Percentiles rank a stretch among this genome's conserved stretches.
These are phyloP conservation scores for Nasonovia ribisnigri DNA, from an alignment of 2,888 invertebrate species.

Conservation along the genomic window DNA sequence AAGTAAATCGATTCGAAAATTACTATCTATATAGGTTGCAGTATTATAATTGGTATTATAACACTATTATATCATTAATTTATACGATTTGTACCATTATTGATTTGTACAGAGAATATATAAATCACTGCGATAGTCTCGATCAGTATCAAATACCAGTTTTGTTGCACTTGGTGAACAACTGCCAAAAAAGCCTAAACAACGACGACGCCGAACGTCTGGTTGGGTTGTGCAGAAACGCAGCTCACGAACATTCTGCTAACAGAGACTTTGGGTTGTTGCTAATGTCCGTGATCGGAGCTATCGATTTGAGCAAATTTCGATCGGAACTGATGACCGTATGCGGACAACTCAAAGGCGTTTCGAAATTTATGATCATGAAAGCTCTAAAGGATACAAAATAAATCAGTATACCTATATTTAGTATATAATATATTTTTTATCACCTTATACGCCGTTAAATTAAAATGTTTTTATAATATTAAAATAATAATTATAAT, in stretches of 20 bases:
- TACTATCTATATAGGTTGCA: too few relatives aligned
- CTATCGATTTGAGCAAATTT: slow-evolving; percentile 30
- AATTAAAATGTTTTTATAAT: background rate
- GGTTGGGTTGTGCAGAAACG: slow-evolving; percentile 32
- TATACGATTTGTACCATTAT: background rate
- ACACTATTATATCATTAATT: too few relatives aligned
- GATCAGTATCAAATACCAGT: slow-evolving; percentile 19
- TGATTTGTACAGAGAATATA: slow-evolving; percentile 37
- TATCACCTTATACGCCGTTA: background rate
- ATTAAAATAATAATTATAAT: background rate
- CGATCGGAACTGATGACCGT: slow-evolving; percentile 4
- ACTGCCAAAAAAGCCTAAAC: slow-evolving; percentile 8
- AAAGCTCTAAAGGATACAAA: slow-evolving; percentile 55
- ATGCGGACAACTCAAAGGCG: slow-evolving; percentile 42
- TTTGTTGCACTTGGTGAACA: slow-evolving; percentile 47
- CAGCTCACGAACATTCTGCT: background rate
- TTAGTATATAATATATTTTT: too few relatives aligned
- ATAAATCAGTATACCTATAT: slow-evolving; percentile 8
- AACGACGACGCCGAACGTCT: slow-evolving; percentile 3
- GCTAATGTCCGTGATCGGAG: slow-evolving; percentile 25
- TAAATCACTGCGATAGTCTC: background rate
- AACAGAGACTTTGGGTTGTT: slow-evolving; percentile 49
- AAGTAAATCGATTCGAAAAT: slow-evolving; percentile 2
- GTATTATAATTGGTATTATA: background rate
- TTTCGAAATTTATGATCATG: slow-evolving; percentile 37